These are phyloP conservation scores for Eospalax fontanierii DNA, from an alignment of 2,797 vertebrate species.

Conservation along the genomic window DNA sequence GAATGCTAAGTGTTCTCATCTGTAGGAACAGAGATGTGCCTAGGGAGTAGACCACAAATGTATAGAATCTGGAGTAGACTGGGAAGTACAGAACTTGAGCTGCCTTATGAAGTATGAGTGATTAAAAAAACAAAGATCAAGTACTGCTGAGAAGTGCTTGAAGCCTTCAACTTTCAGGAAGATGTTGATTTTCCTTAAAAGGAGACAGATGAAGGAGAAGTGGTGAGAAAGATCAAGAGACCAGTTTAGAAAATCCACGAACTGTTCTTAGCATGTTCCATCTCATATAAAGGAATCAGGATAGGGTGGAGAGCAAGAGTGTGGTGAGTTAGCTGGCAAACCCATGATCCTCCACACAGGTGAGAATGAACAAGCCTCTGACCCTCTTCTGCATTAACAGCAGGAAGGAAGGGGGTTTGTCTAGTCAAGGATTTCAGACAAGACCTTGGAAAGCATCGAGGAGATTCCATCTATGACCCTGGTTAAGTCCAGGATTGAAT, in stretches of 20 bases:
- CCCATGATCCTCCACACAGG: background rate
- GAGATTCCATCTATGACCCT: background rate
- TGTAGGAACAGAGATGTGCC: background rate
- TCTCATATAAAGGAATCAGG: background rate
- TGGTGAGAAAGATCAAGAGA: background rate
- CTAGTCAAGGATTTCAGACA: background rate
- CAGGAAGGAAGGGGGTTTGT: background rate
- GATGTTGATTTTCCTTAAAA: background rate
- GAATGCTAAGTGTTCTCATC: background rate
- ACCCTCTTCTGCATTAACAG: background rate
- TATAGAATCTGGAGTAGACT: background rate
- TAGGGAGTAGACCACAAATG: background rate
- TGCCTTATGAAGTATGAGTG: background rate
- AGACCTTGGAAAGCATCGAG: background rate
- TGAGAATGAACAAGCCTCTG: background rate
- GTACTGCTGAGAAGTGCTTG: background rate
- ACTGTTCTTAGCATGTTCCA: background rate
- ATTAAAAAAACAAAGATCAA: background rate
- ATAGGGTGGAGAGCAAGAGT: background rate
- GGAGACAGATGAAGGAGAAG: background rate
- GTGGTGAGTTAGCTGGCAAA: background rate
- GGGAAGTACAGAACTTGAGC: background rate
- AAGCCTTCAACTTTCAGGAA: background rate
- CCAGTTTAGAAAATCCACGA: background rate
- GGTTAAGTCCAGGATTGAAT: background rate